phyloP scores from a whole-genome alignment of 2,888 invertebrate species.

The Didymodactylos carnosus region DNA sequence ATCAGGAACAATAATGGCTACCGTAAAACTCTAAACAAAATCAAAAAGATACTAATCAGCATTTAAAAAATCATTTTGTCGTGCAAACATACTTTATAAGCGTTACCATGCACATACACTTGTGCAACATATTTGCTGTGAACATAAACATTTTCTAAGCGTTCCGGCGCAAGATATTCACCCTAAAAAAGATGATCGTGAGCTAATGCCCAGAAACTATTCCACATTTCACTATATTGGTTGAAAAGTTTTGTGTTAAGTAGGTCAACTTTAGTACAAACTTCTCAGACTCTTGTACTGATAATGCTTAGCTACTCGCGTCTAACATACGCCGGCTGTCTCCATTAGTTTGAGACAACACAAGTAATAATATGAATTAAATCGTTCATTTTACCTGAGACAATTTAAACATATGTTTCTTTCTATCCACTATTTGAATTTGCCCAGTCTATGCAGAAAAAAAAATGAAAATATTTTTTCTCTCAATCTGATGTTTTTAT shows the following conservation, averaged over 20 bases:
- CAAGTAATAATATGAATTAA: neutral
- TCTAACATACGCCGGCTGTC: too few species aligned
- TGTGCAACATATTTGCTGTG: constrained; percentile 9
- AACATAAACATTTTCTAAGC: constrained; percentile 13
- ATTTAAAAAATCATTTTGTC: neutral
- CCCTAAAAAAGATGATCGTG: too few species aligned
- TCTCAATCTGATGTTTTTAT: too few species aligned
- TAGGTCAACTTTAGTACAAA: too few species aligned
- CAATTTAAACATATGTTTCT: constrained; percentile 14
- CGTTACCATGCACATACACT: constrained; percentile 13
- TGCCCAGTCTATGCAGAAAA: constrained; percentile 1
- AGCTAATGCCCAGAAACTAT: too few species aligned
- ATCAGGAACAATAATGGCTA: constrained; percentile 83
- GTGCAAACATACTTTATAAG: constrained; percentile 45
- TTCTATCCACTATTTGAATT: constrained; percentile 9
- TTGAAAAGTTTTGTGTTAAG: too few species aligned
- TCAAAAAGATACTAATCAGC: neutral
- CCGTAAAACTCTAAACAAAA: constrained; percentile 24
- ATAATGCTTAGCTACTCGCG: too few species aligned
- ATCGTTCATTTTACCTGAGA: neutral
- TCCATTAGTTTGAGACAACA: too few species aligned
- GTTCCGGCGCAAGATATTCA: constrained; percentile 13
- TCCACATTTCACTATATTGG: too few species aligned
- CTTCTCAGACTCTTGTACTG: too few species aligned
- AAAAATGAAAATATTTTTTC: neutral